Conservation (phyloP, 2,888 invertebrate genomes). For the Cephalotes varians region DNA sequence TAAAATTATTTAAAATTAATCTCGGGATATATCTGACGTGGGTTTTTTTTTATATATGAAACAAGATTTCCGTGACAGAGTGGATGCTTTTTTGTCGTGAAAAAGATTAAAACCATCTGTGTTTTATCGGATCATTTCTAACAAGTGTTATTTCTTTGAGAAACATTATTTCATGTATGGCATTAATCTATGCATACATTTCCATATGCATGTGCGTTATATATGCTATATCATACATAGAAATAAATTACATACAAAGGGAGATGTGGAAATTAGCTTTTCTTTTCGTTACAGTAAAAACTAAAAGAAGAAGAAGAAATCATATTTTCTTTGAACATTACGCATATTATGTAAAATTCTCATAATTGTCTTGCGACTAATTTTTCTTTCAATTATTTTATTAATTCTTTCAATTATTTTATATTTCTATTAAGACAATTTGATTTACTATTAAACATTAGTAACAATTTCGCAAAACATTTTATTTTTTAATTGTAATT, state of each 20-base stretch:
- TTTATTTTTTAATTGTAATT: not conserved
- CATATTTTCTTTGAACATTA: not conserved
- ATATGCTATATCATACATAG: not conserved
- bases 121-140: slow-evolving; percentile 1
- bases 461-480: not conserved
- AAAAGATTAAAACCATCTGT: slow-evolving; percentile 19
- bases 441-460: not conserved
- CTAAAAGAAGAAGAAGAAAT: not conserved
- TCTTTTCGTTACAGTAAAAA: not conserved
- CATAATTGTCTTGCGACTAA: not conserved
- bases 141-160: slow-evolving; percentile 24
- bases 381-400: not conserved
- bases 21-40: not conserved
- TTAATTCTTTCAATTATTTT: not conserved
- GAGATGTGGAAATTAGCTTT: not conserved
- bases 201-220: not conserved
- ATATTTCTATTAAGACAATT: not conserved
- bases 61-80: not conserved
- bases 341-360: not conserved
- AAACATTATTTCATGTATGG: slow-evolving; percentile 8
- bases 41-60: not conserved
- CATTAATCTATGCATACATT: not conserved
- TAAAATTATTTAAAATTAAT: slow-evolving; percentile 24
- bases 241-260: slow-evolving; percentile 5
- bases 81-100: not conserved